Evolutionary conservation across 2,888 invertebrate species (phyloP).

Genomic region (Euplagia quadripunctaria): DNA sequence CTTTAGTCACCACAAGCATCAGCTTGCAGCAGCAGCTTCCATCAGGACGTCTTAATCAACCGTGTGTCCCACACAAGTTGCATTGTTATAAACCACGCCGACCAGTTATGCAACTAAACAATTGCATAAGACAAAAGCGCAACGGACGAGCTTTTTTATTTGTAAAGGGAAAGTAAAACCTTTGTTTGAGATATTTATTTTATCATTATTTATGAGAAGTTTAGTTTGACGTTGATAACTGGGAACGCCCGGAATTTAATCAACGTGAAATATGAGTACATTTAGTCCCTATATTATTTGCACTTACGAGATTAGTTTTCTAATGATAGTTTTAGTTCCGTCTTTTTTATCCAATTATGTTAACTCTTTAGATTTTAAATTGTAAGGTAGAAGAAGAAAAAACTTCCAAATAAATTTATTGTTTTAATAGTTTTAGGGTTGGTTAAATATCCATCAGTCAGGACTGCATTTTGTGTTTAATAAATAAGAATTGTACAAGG

Average conservation of each 20-base stretch:
- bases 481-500: background rate
- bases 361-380: background rate
- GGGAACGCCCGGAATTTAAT: conserved; percentile 1
- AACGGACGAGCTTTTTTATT: conserved; percentile 36
- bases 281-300: background rate
- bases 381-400: background rate
- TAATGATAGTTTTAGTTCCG: background rate
- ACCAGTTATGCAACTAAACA: conserved; percentile 63
- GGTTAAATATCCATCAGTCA: background rate
- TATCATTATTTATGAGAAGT: conserved; percentile 18
- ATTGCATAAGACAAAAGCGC: conserved; percentile 67
- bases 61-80: conserved; percentile 42
- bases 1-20: background rate
- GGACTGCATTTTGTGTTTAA: background rate
- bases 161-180: conserved; percentile 43
- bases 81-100: conserved; percentile 56
- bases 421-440: background rate
- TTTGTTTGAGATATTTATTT: conserved; percentile 22
- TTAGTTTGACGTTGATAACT: conserved; percentile 14
- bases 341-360: background rate
- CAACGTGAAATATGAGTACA: background rate
- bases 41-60: background rate
- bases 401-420: background rate
- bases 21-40: no score
- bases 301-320: background rate